These are phyloP conservation scores for Chinchilla lanigera DNA, from an alignment of 2,113 vertebrate genomes.

Conservation along the genomic window DNA sequence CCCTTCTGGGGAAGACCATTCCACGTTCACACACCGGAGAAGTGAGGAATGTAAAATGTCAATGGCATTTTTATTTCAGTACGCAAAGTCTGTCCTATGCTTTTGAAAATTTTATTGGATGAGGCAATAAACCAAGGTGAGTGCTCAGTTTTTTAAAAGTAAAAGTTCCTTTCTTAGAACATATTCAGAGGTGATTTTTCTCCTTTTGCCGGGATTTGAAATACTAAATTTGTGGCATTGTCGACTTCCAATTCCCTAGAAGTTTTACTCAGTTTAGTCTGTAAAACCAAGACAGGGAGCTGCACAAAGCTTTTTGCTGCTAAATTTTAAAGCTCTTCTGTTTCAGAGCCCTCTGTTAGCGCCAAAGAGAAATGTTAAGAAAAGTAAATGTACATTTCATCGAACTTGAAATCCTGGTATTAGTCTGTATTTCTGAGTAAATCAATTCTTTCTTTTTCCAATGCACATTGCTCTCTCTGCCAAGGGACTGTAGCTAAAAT, in stretches of 20 bases:
- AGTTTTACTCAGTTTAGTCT: neutral
- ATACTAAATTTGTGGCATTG: neutral
- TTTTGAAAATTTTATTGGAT: constrained; percentile 44
- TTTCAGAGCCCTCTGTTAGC: neutral
- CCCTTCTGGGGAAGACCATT: constrained; percentile 58
- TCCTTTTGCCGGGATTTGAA: neutral
- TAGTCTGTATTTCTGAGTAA: constrained; percentile 12
- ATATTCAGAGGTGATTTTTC: neutral
- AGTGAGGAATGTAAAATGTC: neutral
- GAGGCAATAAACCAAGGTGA: constrained; percentile 17
- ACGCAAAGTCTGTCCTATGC: neutral
- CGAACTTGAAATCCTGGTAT: neutral
- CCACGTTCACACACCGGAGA: neutral
- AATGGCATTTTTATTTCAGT: neutral
- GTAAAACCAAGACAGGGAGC: neutral
- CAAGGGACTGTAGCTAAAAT: neutral
- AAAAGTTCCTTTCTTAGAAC: constrained; percentile 43
- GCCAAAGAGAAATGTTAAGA: neutral
- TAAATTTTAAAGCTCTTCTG: neutral
- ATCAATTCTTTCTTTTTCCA: neutral
- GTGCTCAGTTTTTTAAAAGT: constrained; percentile 33
- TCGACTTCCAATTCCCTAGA: neutral
- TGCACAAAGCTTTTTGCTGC: neutral
- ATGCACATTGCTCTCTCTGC: neutral
- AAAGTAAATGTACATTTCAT: neutral